phyloP scores from a whole-genome alignment of 2,113 vertebrate genomes.

The Trogon surrucura region DNA sequence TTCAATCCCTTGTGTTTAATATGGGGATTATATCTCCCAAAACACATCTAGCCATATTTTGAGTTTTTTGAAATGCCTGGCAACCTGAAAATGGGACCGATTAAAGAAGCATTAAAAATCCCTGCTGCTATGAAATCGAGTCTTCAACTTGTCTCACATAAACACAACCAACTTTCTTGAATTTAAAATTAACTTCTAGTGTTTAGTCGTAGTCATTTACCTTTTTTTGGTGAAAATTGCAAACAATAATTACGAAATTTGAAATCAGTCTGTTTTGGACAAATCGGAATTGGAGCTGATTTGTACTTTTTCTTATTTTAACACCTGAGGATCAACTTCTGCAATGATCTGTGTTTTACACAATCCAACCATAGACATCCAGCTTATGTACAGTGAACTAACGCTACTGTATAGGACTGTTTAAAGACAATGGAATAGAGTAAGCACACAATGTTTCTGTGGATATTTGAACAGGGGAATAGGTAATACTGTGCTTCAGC shows the following conservation, averaged over 20 bases:
- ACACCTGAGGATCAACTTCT: neutral
- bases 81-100: neutral
- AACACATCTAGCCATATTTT: neutral
- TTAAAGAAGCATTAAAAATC: neutral
- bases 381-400: neutral
- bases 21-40: constrained; percentile 6
- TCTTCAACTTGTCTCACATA: neutral
- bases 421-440: neutral
- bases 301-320: neutral
- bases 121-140: neutral
- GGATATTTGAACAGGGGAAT: neutral
- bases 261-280: neutral
- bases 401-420: neutral
- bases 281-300: neutral
- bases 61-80: neutral
- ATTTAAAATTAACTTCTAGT: neutral
- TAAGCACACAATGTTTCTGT: neutral
- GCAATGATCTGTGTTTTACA: neutral
- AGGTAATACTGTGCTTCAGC: neutral
- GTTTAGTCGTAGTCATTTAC: neutral
- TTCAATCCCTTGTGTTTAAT: constrained; percentile 47
- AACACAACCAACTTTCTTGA: neutral
- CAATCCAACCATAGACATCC: neutral
- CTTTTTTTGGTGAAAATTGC: neutral
- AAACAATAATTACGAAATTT: neutral